phyloP scores from a whole-genome alignment of 2,797 vertebrate species.

The Falco rusticolus region DNA sequence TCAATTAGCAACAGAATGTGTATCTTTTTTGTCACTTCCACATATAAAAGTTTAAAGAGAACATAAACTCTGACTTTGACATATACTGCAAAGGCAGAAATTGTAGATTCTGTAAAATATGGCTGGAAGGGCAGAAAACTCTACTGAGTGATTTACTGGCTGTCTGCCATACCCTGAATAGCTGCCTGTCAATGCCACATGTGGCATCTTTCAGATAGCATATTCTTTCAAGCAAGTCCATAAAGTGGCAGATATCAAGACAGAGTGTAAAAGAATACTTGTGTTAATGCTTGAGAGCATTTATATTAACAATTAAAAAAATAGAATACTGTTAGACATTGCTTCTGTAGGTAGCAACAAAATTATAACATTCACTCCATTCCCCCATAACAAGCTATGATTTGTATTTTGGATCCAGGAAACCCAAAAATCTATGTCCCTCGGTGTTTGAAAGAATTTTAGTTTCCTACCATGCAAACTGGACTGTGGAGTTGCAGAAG shows the following conservation, averaged over 20 bases:
- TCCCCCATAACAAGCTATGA: not conserved
- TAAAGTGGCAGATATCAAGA: slow-evolving; percentile 9
- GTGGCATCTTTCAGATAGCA: slow-evolving; percentile 50
- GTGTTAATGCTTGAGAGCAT: not conserved
- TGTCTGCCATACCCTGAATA: slow-evolving; percentile 27
- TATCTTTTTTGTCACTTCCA: not conserved
- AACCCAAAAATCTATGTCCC: not conserved
- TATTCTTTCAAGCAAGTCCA: slow-evolving; percentile 30
- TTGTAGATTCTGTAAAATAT: slow-evolving; percentile 5
- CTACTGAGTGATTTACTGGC: slow-evolving; percentile 54
- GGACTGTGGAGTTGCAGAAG: not conserved
- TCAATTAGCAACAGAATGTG: slow-evolving; percentile 6
- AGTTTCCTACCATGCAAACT: not conserved
- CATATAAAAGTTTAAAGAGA: slow-evolving; percentile 31
- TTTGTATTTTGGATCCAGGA: not conserved
- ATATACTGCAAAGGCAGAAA: not conserved
- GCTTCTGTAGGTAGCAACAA: not conserved
- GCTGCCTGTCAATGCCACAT: slow-evolving; percentile 42
- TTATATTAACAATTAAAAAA: not conserved
- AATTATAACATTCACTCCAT: not conserved
- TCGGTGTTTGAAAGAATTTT: not conserved
- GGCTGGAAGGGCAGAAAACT: not conserved
- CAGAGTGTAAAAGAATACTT: not conserved
- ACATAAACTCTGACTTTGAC: slow-evolving; percentile 21
- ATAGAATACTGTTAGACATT: not conserved